Base-by-base conservation (phyloP, 1,140 invertebrate genomes). In the Rhagoletis zephyria region DNA sequence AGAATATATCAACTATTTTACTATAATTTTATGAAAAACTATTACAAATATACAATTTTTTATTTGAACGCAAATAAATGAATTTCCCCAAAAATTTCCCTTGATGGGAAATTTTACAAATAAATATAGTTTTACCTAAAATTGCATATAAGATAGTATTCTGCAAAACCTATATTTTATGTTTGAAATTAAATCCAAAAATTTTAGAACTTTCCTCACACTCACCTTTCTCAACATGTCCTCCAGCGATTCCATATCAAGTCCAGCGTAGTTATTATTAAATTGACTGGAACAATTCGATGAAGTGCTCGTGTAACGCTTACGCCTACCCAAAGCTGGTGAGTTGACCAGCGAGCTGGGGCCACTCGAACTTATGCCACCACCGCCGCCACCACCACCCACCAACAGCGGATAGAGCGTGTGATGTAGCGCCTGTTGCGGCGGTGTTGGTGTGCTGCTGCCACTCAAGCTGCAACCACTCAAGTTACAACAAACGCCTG, bases 161-260 rank as follows among this genome's bases (percentile, higher is more conserved):
- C 30, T 30, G 30, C 30, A 30, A 30, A 30, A 30, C 1, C 30
- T 30, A 30, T 30, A 30, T 30, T 0, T 30, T 30, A 30, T 30
- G 30, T 30, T 30, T 30, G 30, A 30, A 30, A 30, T 30, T 30
- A 30, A 30, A 30, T 30, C 0, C 30, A 30, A 30, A 30, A 30
- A 30, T 30, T 30, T 30, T 30, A 30, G 30, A 30, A 30, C 30
- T 30, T 30, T 30, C 30, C 30, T 0, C 30, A 30, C 51, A 56
- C 77, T 95, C 94, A 96, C 96, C 96, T 96, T 96, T 92, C 95
- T 95, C 91, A 96, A 94, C 96, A 96, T 96, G 94, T 96, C 96
- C 93, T 96, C 96, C 89, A 96, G 94, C 89, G 96, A 96, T 91
- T 96, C 96, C 95, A 96, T 96, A 94, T 96, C 96, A 93, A 96